Evolutionary conservation across 64 coral and sea anemone genomes (phyloP).

Genomic region (Montipora capricornis): DNA sequence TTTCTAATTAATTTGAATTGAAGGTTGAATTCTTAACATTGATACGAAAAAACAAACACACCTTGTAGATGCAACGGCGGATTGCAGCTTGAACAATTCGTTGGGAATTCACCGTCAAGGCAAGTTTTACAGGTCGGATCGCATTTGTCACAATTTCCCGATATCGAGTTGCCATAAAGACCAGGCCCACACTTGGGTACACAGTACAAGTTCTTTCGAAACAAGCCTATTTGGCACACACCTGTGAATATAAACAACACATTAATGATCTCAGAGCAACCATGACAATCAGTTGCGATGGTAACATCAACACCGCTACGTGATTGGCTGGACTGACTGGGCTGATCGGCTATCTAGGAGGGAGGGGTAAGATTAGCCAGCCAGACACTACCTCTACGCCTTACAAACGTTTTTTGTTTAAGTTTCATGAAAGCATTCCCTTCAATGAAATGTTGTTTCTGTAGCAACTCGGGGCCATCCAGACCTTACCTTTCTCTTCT

Average conservation of each 20-base stretch:
- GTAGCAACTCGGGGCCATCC: too few species aligned
- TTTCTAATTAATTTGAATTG: background rate
- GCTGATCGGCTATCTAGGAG: too few species aligned
- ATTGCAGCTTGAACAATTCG: conserved; percentile 71
- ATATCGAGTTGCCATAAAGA: conserved; percentile 64
- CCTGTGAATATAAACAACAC: background rate
- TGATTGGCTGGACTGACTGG: too few species aligned
- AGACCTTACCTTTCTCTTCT: too few species aligned
- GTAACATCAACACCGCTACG: too few species aligned
- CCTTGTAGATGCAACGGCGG: conserved; percentile 46
- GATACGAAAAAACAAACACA: background rate
- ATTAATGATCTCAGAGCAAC: too few species aligned
- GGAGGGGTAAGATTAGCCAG: too few species aligned
- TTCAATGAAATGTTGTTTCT: too few species aligned
- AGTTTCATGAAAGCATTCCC: too few species aligned
- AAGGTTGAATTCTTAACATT: background rate
- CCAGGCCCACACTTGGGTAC: conserved; percentile 72
- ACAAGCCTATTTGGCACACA: conserved; percentile 29
- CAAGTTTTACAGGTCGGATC: conserved; percentile 60
- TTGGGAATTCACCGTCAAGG: conserved; percentile 25
- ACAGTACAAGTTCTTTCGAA: conserved; percentile 61
- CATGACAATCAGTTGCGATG: too few species aligned
- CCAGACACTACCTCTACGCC: too few species aligned
- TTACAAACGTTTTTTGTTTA: too few species aligned
- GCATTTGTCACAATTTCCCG: conserved; percentile 52